Evolutionary conservation across 2,888 invertebrate genomes (phyloP), one percentile per base, ranked within the genome.

Genomic region (Rhimphoctona megacephalus): DNA sequence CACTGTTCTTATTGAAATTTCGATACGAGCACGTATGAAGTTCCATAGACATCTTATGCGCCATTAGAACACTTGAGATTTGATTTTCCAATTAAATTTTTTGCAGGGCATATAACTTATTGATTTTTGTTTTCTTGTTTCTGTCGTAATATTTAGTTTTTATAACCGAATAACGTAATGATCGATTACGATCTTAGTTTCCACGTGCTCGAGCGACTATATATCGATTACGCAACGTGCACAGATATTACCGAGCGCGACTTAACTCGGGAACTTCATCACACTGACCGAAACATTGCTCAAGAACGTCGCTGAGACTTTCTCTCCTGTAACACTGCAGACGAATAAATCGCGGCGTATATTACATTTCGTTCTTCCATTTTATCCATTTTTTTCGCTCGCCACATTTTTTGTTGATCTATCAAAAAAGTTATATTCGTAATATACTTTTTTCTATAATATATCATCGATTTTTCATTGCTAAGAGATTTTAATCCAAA

Each of bases 211-310:
- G 33, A 66, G 2, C 49, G 36, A 25, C 22, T 66, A 19, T 78
- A 52, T 52, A 73, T 83, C 77, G 85, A 73, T 87, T 87, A 72
- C 87, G 85, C 80, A 83, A 85, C 52, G 61, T 46, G 57, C 36
- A 66, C 85, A 79, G 81, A 85, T 81, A 87, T 86, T 84, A 80
- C 81, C 57, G 78, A 61, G 80, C 52, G 57, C 80, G 87, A n/a
- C 80, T 85, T 64, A 67, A 80, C 81, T 73, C 61, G 67, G 82
- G 85, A 87, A 85, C 81, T 84, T 85, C 85, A 85, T 88, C 81
- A 80, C 30, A 66, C 86, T 74, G 85, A 85, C 85, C 80, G 83
- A 83, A 85, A 67, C 52, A 36, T 86, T 87, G 83, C 86, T 77
- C 85, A 86, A 88, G 78, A 74, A 22, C 46, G 77, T 76, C 64